Evolutionary conservation across 2,888 invertebrate species (phyloP), one percentile per base, ranked within the genome.

Genomic region (Formica aserva): DNA sequence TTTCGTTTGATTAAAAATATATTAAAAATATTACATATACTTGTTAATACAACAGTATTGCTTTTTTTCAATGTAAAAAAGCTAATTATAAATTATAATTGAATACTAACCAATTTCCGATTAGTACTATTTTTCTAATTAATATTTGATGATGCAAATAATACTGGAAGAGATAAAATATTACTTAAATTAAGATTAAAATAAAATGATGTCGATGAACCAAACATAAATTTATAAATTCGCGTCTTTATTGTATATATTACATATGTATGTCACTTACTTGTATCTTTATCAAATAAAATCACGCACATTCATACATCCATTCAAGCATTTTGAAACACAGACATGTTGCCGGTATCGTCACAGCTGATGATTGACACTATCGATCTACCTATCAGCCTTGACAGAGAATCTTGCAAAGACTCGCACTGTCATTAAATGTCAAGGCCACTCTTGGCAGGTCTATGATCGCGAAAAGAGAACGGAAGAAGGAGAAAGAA

Each of bases 351-450:
- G 32, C 18, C 76, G 35, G 29, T 38, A 67, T 18, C 18, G 15
- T 67, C 57, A 78, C 67, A 78, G 41, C 69, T 78, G 78, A 78
- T n/a, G 6, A 66, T 9, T 15, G 63, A 48, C 22, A 75, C 35
- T n/a, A 48, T 22, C 41, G 69, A 69, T 32, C 69, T 69, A 69
- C 29, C 69, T 67, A 57, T 3, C 22, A 57, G 29, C 57, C 67
- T 69, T 77, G 29, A 60, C 18, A 84, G 71, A 57, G 71, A 83
- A 85, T 63, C 52, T 72, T 84, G 81, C 84, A 85, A 88, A 86
- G 57, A 74, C 83, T 86, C 77, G 82, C 85, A 85, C 87, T 86
- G 75, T 86, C 81, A 86, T 82, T 87, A 60, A 26, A 71, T 76
- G 78, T 82, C 88, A 88, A 76, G 83, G 80, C 65, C 89, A 85